Evolutionary conservation across 2,113 vertebrate genomes (phyloP).

Genomic region (Psittacus erithacus): DNA sequence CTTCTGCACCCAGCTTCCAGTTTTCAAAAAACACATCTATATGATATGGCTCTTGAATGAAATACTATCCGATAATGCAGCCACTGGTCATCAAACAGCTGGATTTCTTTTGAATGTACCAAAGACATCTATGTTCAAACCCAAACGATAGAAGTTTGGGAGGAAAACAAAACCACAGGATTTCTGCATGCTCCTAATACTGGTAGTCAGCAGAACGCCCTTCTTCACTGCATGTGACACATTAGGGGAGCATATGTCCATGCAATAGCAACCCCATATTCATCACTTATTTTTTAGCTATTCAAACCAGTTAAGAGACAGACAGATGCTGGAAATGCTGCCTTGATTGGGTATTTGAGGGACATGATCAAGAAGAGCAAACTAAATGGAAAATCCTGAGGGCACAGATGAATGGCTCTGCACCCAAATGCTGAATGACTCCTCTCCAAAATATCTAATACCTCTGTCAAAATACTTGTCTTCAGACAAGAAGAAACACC

Average conservation of each 20-base stretch:
- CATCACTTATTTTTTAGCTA: background rate
- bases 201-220: background rate
- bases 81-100: background rate
- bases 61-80: background rate
- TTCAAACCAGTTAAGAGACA: background rate
- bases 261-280: background rate
- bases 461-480: background rate
- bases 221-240: background rate
- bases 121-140: background rate
- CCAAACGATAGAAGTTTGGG: background rate
- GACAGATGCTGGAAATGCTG: background rate
- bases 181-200: background rate
- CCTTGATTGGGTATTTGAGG: background rate
- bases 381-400: background rate
- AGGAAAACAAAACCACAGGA: background rate
- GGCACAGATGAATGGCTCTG: background rate
- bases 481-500: background rate
- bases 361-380: background rate
- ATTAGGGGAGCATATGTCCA: accelerated
- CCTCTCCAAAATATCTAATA: background rate
- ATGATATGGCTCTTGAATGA: background rate
- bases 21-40: background rate
- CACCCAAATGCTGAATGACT: background rate
- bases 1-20: background rate
- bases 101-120: background rate